Evolutionary conservation across 2,113 vertebrate species (phyloP), one percentile per base, ranked within the genome.

Genomic region (Machaerirhynchus nigripectus): DNA sequence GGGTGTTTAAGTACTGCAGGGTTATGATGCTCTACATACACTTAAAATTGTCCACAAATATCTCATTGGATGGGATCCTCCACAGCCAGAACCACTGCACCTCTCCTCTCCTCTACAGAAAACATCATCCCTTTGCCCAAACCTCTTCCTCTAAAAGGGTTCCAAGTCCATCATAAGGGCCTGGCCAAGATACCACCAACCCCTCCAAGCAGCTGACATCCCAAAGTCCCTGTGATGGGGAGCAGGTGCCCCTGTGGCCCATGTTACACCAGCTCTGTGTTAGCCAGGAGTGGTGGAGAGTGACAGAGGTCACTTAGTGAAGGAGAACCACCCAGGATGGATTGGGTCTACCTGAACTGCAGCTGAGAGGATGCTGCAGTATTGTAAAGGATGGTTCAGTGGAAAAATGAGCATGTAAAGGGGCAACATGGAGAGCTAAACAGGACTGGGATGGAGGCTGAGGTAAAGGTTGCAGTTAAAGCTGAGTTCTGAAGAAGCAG

Each of bases 261-360:
- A 0, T 1, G 33, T 15, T 3, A 17, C 11, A 37, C 5, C 13
- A 71, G 7, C 23, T 37, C 53, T 11, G 9, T 21, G 21, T 30
- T 14, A 46, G 22, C 9, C 27, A 55, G 26, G 9, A 21, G 28
- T 4, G 8, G 3, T 18, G 39, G 9, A 31, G 37, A 39, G 21
- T 4, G 61, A 35, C 49, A 44, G 44, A 68, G 21, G n/a, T 53
- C 50, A 28, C 9, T 49, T 47, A 47, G 17, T 27, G 17, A 49
- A 28, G 14, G 19, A 27, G 17, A 82, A n/a, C n/a, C 47, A 35
- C 16, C 19, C 23, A 30, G 53, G 28, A 31, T 53, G 39, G 42
- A 4, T 33, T 42, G 8, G 16, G 3, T n/a, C 57, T 61, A 1
- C 52, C 39, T 59, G 30, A 86, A 21, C 42, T 75, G 42, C 52